Conservation (phyloP, 2,888 invertebrate species). For the Nudaria mundana region DNA sequence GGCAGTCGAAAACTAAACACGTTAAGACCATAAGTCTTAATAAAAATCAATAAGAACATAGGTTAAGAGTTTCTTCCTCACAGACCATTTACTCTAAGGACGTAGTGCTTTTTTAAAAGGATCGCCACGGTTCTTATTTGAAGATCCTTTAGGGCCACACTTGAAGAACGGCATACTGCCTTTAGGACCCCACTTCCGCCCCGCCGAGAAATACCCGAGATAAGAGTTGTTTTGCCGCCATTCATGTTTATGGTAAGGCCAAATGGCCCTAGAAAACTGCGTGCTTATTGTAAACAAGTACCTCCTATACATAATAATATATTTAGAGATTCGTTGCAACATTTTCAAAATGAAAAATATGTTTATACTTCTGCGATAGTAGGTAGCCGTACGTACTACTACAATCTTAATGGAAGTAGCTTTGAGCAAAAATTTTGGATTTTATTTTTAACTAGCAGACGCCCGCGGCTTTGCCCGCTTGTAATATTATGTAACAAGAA, state of each 20-base stretch:
- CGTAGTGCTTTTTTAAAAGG: constrained; percentile 72
- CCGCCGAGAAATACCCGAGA: constrained; percentile 76
- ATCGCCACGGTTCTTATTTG: constrained; percentile 72
- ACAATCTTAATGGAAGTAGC: too few relatives aligned
- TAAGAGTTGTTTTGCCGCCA: constrained; percentile 81
- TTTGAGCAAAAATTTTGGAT: too few relatives aligned
- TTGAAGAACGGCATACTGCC: constrained; percentile 67
- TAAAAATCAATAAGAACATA: constrained; percentile 77
- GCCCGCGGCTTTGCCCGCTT: too few relatives aligned
- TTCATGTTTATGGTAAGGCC: constrained; percentile 79
- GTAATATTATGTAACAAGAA: too few relatives aligned
- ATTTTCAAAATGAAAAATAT: too few relatives aligned
- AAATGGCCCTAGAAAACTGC: constrained; percentile 77
- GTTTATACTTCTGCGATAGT: too few relatives aligned
- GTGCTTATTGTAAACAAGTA: constrained; percentile 78
- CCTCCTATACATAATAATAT: constrained; percentile 51
- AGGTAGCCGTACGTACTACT: too few relatives aligned
- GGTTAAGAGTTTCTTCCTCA: constrained; percentile 69
- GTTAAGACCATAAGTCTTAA: too few relatives aligned
- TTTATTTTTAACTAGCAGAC: too few relatives aligned
- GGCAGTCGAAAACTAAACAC: too few relatives aligned
- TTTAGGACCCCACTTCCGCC: constrained; percentile 74
- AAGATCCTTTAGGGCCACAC: constrained; percentile 77
- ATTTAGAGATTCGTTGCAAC: constrained; percentile 30
- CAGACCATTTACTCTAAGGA: constrained; percentile 77